These are phyloP conservation scores for Nycticebus coucang DNA, from an alignment of 2,113 vertebrate genomes.

Conservation along the genomic window DNA sequence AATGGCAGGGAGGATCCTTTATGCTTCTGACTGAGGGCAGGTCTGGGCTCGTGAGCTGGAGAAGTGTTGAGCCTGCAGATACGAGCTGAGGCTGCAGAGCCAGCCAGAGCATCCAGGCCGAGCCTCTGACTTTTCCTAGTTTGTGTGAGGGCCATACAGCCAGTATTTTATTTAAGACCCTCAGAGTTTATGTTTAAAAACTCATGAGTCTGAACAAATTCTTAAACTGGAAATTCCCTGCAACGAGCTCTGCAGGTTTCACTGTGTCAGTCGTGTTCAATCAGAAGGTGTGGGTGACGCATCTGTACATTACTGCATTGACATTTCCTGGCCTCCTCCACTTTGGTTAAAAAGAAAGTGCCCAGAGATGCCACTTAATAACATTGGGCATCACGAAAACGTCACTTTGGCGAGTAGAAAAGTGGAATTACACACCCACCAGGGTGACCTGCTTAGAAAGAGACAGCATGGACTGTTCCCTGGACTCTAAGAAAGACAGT, in stretches of 20 bases:
- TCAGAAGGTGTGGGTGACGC: constrained; percentile 63
- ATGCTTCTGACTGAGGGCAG: background rate
- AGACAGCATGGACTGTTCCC: constrained; percentile 25
- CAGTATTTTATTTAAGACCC: constrained; percentile 50
- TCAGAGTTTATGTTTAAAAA: constrained; percentile 47
- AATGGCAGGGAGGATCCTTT: background rate
- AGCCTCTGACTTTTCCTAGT: background rate
- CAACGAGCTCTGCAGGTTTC: constrained; percentile 23
- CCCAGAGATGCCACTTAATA: constrained; percentile 77
- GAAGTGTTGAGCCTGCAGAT: background rate
- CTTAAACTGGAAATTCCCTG: constrained; percentile 60
- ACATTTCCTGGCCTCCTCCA: constrained; percentile 70
- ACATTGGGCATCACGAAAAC: constrained; percentile 68
- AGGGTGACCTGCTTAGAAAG: constrained; percentile 65
- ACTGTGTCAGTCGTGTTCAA: constrained; percentile 33
- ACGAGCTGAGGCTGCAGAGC: fast-evolving
- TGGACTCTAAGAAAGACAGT: constrained; percentile 10
- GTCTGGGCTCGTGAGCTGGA: background rate
- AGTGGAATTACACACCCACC: constrained; percentile 67
- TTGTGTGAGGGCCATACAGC: background rate
- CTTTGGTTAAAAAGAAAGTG: constrained; percentile 73
- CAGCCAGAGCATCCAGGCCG: background rate
- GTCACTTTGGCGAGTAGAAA: constrained; percentile 75
- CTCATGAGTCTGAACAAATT: constrained; percentile 47
- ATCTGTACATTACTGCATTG: constrained; percentile 67